Percentiles rank a stretch among this genome's conserved stretches.
Evolutionary conservation across 1,140 invertebrate species (phyloP).

Genomic region (Hermetia illucens): DNA sequence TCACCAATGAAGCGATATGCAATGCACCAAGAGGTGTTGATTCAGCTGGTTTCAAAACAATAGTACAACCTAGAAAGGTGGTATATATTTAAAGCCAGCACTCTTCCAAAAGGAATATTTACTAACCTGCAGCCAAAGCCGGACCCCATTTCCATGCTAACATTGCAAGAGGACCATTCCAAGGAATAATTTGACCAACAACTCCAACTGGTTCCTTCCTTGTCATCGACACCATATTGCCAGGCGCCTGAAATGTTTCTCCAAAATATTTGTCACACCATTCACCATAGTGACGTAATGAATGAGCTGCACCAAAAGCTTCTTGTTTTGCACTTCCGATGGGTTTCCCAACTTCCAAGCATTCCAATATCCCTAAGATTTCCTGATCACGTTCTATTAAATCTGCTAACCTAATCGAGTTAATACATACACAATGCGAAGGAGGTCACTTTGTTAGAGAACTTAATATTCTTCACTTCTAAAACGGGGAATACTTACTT

Average conservation of each 20-base stretch:
- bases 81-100: neutral
- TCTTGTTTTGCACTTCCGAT: slow-evolving; percentile 49
- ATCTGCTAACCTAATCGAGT: slow-evolving; percentile 49
- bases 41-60: slow-evolving; percentile 84
- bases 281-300: slow-evolving; percentile 76
- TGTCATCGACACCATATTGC: slow-evolving; percentile 38
- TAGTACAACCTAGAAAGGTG: slow-evolving; percentile 49
- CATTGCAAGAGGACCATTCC: slow-evolving; percentile 82
- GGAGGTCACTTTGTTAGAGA: too few relatives aligned
- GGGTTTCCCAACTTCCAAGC: slow-evolving; percentile 82
- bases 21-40: slow-evolving; percentile 85
- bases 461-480: too few relatives aligned
- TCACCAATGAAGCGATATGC: slow-evolving; percentile 58
- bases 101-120: neutral
- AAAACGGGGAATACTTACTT: slow-evolving; percentile 34
- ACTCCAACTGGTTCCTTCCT: slow-evolving; percentile 74
- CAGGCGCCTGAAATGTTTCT: slow-evolving; percentile 65
- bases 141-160: slow-evolving; percentile 74
- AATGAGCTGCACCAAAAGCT: slow-evolving; percentile 43
- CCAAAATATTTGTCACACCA: slow-evolving; percentile 87
- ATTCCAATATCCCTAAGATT: slow-evolving; percentile 62
- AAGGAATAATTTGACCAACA: slow-evolving; percentile 80
- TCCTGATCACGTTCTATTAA: slow-evolving; percentile 57
- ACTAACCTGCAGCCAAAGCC: slow-evolving; percentile 54
- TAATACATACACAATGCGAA: neutral